These are phyloP conservation scores for Tetramorium simillimum DNA, from an alignment of 1,140 invertebrate species.

Conservation along the genomic window DNA sequence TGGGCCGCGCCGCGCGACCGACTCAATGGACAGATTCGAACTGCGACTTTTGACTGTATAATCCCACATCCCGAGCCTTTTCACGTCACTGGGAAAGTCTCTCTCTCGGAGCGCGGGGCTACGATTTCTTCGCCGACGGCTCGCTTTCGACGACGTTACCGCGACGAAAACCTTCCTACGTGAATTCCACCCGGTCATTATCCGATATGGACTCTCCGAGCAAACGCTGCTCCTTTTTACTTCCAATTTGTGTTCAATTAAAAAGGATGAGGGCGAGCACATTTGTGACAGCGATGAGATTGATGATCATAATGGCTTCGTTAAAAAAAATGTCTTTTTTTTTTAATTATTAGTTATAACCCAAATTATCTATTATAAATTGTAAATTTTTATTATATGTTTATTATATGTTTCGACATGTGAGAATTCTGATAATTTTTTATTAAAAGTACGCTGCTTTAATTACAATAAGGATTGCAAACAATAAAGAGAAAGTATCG, in stretches of 20 bases:
- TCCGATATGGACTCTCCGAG: neutral
- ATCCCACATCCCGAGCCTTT: slow-evolving; percentile 79
- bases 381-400: neutral
- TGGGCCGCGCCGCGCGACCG: slow-evolving; percentile 77
- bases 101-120: slow-evolving; percentile 62
- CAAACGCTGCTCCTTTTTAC: neutral
- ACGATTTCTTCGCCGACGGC: slow-evolving; percentile 25
- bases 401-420: neutral
- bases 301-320: neutral
- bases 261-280: neutral
- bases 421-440: neutral
- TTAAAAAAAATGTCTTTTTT: neutral
- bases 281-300: neutral
- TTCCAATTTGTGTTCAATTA: slow-evolving; percentile 10
- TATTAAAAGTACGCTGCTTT: neutral
- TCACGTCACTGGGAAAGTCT: slow-evolving; percentile 76
- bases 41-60: slow-evolving; percentile 85
- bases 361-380: neutral
- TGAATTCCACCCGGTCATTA: neutral
- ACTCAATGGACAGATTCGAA: slow-evolving; percentile 84
- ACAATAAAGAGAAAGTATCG: neutral
- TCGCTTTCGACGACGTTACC: neutral
- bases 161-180: neutral
- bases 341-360: neutral
- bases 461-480: neutral